phyloP scores from a whole-genome alignment of 1,140 invertebrate species.

The Macrosteles quadrilineatus region DNA sequence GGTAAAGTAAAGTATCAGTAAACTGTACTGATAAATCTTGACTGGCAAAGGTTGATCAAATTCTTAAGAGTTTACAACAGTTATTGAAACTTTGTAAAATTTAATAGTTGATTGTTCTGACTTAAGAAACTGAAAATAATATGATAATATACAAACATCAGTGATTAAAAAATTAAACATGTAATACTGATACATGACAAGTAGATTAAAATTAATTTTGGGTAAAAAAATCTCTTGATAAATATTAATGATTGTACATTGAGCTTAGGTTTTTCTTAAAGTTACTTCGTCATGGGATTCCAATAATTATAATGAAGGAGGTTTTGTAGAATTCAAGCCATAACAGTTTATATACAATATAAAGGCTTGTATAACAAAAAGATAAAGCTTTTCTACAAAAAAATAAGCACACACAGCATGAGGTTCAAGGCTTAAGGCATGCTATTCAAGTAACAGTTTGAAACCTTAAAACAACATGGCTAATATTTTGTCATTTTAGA shows the following conservation, averaged over 20 bases:
- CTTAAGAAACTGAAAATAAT: too few relatives aligned
- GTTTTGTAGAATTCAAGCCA: not conserved
- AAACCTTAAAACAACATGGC: conserved; percentile 15
- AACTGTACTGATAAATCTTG: too few relatives aligned
- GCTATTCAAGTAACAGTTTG: conserved; percentile 6
- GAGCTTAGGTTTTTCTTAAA: not conserved
- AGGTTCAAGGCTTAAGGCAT: not conserved
- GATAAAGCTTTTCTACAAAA: not conserved
- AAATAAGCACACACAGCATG: not conserved
- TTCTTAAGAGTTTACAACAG: too few relatives aligned
- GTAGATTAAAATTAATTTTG: too few relatives aligned
- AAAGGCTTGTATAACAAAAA: not conserved
- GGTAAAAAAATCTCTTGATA: too few relatives aligned
- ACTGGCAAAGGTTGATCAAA: too few relatives aligned
- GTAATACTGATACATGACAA: too few relatives aligned
- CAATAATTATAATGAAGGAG: not conserved
- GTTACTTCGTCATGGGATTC: not conserved
- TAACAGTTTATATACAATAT: not conserved
- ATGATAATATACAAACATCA: too few relatives aligned
- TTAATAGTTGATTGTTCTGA: too few relatives aligned
- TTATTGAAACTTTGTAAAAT: too few relatives aligned
- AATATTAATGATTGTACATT: conserved; percentile 5
- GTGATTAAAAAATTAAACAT: too few relatives aligned
- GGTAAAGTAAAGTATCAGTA: too few relatives aligned
- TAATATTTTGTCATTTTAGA: conserved; percentile 28